Base-by-base conservation (phyloP, 2,113 vertebrate species). In the Podarcis cretensis region DNA sequence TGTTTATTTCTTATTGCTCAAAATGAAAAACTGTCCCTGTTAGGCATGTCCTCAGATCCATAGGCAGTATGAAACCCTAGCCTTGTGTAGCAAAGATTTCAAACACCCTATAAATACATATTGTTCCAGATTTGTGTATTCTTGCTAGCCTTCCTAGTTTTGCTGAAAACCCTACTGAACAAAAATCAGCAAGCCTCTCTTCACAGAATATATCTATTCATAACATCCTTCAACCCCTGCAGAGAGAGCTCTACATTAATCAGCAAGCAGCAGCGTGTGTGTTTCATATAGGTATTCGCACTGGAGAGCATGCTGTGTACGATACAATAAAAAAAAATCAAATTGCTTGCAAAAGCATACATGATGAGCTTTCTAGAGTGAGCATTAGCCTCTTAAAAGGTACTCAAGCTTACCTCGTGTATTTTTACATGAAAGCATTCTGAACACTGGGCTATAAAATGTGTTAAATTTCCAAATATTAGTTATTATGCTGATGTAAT, bases 351-450 rank as follows among this genome's bases (percentile, higher is more conserved):
- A 2, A 48, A 83, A 78, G 5, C 30, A n/a, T 71, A 40, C 6
- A 40, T 14, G 12, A 27, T 71, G 16, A 20, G 6, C 4, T 25
- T 65, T 35, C 7, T 83, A 0, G 66, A 20, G 0, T 0, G 40
- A 71, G 25, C 18, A 0, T 0, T 0, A 59, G 21, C 6, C 69
- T 6, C n/a, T 37, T 54, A 74, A 74, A 35, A 54, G 2, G 48
- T 1, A 4, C 75, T 76, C 14, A 25, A 21, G 20, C 69, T 59
- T 2, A 6, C 48, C 63, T 84, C n/a, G 20, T 4, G 0, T 69
- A 81, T 83, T 87, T 65, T 25, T 20, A 73, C 25, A 43, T 63
- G 7, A 21, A 57, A 6, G 66, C 30, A 76, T 63, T 63, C 32
- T 20, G 13, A 40, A 37, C 68, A 81, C 54, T 40, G n/a, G 21